Percentiles rank a stretch among this genome's conserved stretches.
Conservation (phyloP, 2,113 vertebrate species). For the Myiozetetes cayanensis region DNA sequence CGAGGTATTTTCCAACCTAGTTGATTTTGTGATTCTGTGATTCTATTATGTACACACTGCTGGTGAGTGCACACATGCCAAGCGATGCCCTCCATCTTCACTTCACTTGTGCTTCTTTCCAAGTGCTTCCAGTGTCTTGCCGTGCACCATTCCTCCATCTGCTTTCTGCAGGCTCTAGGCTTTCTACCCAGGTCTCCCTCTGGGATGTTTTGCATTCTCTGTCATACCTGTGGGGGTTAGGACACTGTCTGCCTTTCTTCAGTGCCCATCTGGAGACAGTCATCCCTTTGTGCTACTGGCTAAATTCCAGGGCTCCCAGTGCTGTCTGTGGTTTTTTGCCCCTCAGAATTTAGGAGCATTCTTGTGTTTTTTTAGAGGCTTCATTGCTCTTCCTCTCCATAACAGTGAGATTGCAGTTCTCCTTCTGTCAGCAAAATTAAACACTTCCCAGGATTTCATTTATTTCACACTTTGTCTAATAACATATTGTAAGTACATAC, state of each 20-base stretch:
- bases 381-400: not conserved
- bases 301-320: not conserved
- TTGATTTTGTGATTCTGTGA: not conserved
- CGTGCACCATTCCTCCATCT: fast-evolving
- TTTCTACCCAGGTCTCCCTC: not conserved
- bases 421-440: not conserved
- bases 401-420: not conserved
- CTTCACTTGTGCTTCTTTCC: not conserved
- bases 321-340: fast-evolving
- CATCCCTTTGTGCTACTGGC: not conserved
- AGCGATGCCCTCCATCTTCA: not conserved
- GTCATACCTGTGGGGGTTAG: not conserved
- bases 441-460: not conserved
- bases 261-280: not conserved
- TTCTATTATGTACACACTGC: not conserved
- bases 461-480: not conserved
- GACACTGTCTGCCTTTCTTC: not conserved
- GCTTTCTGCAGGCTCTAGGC: not conserved
- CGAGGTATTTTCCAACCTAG: not conserved
- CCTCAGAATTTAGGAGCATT: not conserved
- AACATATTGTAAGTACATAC: not conserved
- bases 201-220: not conserved
- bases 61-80: fast-evolving
- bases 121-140: not conserved
- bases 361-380: not conserved